Conservation (phyloP, 1,140 invertebrate species). For the Scaptomyza pallida region DNA sequence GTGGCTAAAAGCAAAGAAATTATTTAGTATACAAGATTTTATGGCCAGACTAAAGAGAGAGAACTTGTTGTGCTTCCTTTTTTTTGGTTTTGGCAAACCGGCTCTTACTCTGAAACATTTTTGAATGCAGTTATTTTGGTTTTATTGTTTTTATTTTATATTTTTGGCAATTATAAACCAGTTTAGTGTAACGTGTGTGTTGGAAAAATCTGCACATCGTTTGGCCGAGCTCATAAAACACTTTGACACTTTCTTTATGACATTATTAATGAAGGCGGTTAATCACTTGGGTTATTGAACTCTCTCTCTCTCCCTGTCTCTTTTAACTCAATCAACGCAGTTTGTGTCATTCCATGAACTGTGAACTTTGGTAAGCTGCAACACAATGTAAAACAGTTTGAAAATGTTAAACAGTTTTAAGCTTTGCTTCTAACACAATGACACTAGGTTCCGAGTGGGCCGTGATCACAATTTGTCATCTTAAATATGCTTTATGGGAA, state of each 20-base stretch:
- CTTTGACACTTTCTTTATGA: slow-evolving; percentile 72
- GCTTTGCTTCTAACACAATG: neutral
- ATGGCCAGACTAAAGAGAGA: slow-evolving; percentile 10
- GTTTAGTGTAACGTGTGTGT: slow-evolving; percentile 62
- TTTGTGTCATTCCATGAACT: slow-evolving; percentile 20
- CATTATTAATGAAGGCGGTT: slow-evolving; percentile 23
- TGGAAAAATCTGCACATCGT: slow-evolving; percentile 52
- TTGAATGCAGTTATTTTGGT: slow-evolving; percentile 37
- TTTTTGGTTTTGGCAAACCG: slow-evolving; percentile 29
- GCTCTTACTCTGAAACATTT: slow-evolving; percentile 8
- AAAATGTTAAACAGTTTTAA: neutral
- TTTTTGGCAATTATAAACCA: slow-evolving; percentile 63
- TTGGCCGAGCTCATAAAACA: slow-evolving; percentile 49
- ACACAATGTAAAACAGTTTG: neutral
- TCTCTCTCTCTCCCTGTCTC: neutral
- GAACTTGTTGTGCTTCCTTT: slow-evolving; percentile 42
- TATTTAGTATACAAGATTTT: slow-evolving; percentile 16
- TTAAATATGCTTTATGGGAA: neutral
- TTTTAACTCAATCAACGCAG: slow-evolving; percentile 40
- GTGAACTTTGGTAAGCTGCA: neutral
- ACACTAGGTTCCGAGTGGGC: neutral
- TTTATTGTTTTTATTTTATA: neutral
- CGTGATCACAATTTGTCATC: neutral
- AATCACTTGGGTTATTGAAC: slow-evolving; percentile 61
- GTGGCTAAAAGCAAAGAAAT: slow-evolving; percentile 13